Percentiles rank a stretch among this genome's conserved stretches.
These are phyloP conservation scores for Goniozus legneri DNA, from an alignment of 1,140 invertebrate species.

Conservation along the genomic window DNA sequence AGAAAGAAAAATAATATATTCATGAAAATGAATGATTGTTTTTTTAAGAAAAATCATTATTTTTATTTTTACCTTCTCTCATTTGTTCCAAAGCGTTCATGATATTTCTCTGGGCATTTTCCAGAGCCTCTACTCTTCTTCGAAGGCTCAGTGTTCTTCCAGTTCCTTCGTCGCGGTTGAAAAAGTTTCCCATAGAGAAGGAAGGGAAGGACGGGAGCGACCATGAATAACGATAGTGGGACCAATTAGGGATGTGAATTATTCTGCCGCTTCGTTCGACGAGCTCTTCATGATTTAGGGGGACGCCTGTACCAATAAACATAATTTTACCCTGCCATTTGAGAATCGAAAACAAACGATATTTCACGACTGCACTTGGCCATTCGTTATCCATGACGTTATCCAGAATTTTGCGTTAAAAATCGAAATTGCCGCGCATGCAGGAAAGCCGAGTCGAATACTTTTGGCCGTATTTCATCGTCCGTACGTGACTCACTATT, in stretches of 20 bases:
- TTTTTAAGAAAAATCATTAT: background rate
- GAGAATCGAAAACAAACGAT: too few species aligned
- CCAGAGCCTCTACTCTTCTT: background rate
- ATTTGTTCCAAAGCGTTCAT: background rate
- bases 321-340: too few species aligned
- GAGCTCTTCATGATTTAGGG: too few species aligned
- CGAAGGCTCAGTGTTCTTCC: background rate
- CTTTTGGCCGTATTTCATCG: too few species aligned
- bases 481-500: too few species aligned
- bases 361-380: too few species aligned
- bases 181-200: background rate
- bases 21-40: background rate
- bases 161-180: background rate
- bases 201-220: background rate
- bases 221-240: background rate
- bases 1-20: background rate
- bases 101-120: background rate
- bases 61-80: too few species aligned
- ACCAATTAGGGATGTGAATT: background rate
- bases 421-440: too few species aligned
- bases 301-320: too few species aligned
- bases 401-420: too few species aligned
- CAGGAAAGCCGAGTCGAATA: too few species aligned
- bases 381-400: too few species aligned
- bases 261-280: background rate